phyloP scores from a whole-genome alignment of 2,888 invertebrate genomes.

The Patella ulyssiponensis region DNA sequence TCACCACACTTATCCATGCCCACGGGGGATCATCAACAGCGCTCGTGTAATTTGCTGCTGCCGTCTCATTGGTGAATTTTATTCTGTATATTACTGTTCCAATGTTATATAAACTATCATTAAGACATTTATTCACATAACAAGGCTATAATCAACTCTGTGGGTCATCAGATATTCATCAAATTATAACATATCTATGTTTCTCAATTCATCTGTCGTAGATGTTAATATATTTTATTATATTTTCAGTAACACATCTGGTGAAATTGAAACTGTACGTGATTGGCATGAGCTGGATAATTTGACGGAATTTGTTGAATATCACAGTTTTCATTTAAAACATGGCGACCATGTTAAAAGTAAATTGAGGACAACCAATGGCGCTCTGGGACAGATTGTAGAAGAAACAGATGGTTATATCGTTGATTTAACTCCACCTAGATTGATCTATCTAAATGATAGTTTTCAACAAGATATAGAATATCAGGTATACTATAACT shows the following conservation, averaged over 20 bases:
- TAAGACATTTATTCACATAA: too few relatives aligned
- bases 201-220: too few relatives aligned
- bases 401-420: conserved; percentile 44
- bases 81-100: too few relatives aligned
- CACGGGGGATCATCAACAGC: too few relatives aligned
- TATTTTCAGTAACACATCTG: conserved; percentile 28
- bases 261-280: conserved; percentile 32
- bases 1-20: too few relatives aligned
- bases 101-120: too few relatives aligned
- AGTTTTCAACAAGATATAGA: conserved; percentile 35
- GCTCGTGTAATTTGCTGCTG: too few relatives aligned
- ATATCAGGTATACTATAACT: conserved; percentile 41
- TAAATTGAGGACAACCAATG: conserved; percentile 47
- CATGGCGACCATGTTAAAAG: conserved; percentile 51
- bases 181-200: too few relatives aligned
- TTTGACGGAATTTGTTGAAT: conserved; percentile 36
- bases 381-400: conserved; percentile 44
- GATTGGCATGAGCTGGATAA: conserved; percentile 40
- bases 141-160: too few relatives aligned
- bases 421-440: conserved; percentile 56
- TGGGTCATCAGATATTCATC: too few relatives aligned
- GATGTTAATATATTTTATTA: neutral
- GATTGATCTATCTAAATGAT: conserved; percentile 43
- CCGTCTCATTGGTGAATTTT: too few relatives aligned
- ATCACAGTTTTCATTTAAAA: conserved; percentile 51